phyloP scores from a whole-genome alignment of 2,113 vertebrate genomes.

The Syngnathoides biaculeatus region DNA sequence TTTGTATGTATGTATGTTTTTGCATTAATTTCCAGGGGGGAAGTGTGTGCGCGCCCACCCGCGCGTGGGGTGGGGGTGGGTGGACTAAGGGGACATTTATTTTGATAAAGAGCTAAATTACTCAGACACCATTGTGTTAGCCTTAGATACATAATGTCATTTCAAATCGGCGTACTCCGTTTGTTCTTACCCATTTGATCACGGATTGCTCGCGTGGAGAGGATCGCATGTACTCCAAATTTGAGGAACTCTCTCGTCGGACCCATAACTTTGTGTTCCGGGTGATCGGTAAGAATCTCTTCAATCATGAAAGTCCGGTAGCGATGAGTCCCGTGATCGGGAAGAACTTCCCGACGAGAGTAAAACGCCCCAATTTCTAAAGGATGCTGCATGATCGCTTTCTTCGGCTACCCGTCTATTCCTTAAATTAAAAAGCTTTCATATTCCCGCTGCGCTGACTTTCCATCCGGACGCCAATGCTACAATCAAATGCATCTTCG shows the following conservation, averaged over 20 bases:
- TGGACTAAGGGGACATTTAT: too few relatives aligned
- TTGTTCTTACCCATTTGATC: constrained; percentile 83
- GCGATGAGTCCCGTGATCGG: constrained; percentile 80
- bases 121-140: not conserved
- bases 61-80: too few relatives aligned
- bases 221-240: constrained; percentile 91
- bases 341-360: not conserved
- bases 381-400: not conserved
- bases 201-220: constrained; percentile 88
- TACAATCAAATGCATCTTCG: not conserved
- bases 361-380: not conserved
- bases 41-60: too few relatives aligned
- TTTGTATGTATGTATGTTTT: too few relatives aligned
- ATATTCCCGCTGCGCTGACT: not conserved
- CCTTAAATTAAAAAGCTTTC: not conserved
- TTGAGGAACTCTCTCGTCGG: constrained; percentile 88
- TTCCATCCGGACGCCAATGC: not conserved
- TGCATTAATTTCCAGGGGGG: too few relatives aligned
- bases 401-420: not conserved
- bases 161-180: not conserved
- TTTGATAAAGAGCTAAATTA: not conserved
- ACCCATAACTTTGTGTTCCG: constrained; percentile 80
- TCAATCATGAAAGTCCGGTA: constrained; percentile 99
- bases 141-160: not conserved
- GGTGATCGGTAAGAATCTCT: constrained; percentile 92